A percentile compares a stretch with the other conserved stretches of the same genome.
Evolutionary conservation across 2,797 vertebrate genomes (phyloP).

Genomic region (Setipinna tenuifilis): DNA sequence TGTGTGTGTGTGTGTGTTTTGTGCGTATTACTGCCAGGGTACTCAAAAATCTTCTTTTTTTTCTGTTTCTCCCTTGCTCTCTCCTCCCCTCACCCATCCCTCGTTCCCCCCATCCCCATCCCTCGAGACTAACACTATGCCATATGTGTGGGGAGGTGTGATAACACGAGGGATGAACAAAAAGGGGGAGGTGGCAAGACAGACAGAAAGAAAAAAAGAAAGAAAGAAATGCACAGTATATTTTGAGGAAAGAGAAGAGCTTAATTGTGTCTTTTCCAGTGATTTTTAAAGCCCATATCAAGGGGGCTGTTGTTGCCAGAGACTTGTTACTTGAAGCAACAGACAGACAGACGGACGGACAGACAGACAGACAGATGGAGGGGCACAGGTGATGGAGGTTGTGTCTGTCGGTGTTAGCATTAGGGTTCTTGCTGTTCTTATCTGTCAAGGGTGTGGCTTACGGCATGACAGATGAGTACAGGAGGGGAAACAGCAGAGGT

Average conservation of each 20-base stretch:
- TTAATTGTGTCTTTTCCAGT: background rate
- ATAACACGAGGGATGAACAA: constrained; percentile 32
- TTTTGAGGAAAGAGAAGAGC: constrained; percentile 24
- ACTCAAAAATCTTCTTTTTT: background rate
- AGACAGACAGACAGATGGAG: background rate
- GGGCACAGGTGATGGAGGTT: background rate
- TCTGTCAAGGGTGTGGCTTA: constrained; percentile 5
- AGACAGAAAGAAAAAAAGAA: constrained; percentile 15
- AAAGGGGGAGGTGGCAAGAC: background rate
- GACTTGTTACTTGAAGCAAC: constrained; percentile 15
- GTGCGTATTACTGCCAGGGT: background rate
- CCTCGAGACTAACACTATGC: constrained; percentile 37
- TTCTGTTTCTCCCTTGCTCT: background rate
- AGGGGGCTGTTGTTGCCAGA: background rate
- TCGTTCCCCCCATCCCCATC: constrained; percentile 33
- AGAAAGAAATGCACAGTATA: constrained; percentile 15
- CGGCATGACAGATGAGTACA: background rate
- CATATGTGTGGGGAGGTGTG: constrained; percentile 43
- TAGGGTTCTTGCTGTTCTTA: background rate
- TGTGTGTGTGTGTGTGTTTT: background rate
- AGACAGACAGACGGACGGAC: background rate
- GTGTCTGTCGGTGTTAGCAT: background rate
- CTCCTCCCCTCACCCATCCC: background rate
- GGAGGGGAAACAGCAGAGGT: background rate
- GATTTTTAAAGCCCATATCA: background rate